A percentile compares a stretch with the other conserved stretches of the same genome.
Evolutionary conservation across 2,113 vertebrate genomes (phyloP).

Genomic region (Tylochromis polylepis): DNA sequence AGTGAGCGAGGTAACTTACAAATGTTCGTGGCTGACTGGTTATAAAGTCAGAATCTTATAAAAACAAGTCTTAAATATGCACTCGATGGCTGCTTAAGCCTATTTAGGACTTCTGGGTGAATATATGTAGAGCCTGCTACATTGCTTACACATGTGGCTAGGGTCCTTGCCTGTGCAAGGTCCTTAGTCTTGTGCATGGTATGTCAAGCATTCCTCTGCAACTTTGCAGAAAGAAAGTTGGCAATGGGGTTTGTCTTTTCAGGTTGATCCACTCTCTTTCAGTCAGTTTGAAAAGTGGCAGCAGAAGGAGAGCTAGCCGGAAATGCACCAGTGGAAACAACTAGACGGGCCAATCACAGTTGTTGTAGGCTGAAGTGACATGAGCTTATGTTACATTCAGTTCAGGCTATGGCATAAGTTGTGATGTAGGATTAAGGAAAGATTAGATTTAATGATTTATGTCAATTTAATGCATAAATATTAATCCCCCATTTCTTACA

Average conservation of each 20-base stretch:
- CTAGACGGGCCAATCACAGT: not conserved
- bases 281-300: not conserved
- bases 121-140: not conserved
- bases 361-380: not conserved
- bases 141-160: not conserved
- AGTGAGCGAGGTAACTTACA: not conserved
- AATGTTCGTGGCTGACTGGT: not conserved
- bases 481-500: not conserved
- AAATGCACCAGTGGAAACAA: not conserved
- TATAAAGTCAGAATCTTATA: accelerated
- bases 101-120: not conserved
- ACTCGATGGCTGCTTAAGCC: not conserved
- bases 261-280: not conserved
- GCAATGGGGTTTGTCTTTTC: not conserved
- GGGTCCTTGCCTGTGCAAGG: not conserved
- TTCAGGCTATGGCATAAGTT: not conserved
- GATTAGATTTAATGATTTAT: not conserved
- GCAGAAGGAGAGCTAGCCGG: not conserved
- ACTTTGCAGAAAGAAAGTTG: not conserved
- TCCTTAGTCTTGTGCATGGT: not conserved
- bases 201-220: not conserved
- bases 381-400: accelerated
- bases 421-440: not conserved
- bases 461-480: not conserved
- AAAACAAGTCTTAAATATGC: not conserved